Percentiles rank a stretch among this genome's conserved stretches.
Conservation (phyloP, 2,888 invertebrate species). For the Cosmia pyralina region DNA sequence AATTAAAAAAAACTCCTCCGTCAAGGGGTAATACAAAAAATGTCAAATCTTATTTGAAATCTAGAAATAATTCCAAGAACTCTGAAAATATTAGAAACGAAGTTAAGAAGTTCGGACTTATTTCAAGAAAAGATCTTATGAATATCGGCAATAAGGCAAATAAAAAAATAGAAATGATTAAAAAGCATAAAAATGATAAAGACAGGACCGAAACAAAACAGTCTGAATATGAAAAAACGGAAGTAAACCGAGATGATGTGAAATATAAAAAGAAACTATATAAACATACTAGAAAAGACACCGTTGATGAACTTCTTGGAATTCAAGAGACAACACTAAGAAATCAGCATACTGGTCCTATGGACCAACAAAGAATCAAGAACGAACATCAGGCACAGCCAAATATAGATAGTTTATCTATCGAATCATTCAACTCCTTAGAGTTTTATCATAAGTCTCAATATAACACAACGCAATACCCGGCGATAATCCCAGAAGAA, state of each 20-base stretch:
- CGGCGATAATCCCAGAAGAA: not conserved
- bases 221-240: not conserved
- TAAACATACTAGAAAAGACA: not conserved
- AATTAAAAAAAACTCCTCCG: not conserved
- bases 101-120: not conserved
- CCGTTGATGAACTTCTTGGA: too few species aligned
- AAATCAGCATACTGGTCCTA: not conserved
- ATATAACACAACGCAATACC: not conserved
- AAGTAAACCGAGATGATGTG: not conserved
- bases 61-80: not conserved
- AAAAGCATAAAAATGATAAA: not conserved
- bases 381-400: not conserved
- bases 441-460: conserved; percentile 14
- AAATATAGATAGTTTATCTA: not conserved
- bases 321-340: not conserved
- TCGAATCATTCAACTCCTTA: not conserved
- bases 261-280: not conserved
- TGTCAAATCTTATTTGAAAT: not conserved
- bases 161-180: not conserved
- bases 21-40: not conserved
- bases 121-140: not conserved
- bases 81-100: not conserved
- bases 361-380: not conserved
- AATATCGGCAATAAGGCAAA: not conserved
- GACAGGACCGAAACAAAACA: not conserved